These are phyloP conservation scores for Merluccius polli DNA, from an alignment of 2,797 vertebrate species.

Conservation along the genomic window DNA sequence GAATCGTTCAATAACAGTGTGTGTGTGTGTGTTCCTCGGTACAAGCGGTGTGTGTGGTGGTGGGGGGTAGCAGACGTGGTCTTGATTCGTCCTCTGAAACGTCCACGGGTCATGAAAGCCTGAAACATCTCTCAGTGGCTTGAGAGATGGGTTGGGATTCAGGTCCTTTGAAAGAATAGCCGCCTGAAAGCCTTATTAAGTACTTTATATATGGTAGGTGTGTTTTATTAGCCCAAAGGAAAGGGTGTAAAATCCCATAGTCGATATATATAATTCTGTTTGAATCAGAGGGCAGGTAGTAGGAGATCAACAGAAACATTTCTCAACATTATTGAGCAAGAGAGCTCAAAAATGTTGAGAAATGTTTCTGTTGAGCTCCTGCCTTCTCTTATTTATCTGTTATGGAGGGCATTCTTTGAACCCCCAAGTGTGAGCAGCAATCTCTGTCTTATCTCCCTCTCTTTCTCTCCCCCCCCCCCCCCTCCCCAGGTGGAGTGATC, in stretches of 20 bases:
- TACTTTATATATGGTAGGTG: neutral
- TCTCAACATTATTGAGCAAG: neutral
- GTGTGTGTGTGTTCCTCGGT: constrained; percentile 26
- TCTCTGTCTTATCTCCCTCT: neutral
- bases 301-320: neutral
- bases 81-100: constrained; percentile 8
- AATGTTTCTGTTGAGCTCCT: neutral
- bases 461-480: neutral
- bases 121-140: neutral
- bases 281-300: neutral
- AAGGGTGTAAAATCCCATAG: neutral
- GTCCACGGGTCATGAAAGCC: neutral
- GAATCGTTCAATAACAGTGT: neutral
- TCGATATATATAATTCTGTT: neutral
- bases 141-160: neutral
- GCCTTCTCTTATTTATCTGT: neutral
- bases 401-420: neutral
- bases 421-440: neutral
- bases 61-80: neutral
- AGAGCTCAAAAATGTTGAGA: neutral
- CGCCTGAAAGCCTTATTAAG: neutral
- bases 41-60: constrained; percentile 58
- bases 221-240: neutral
- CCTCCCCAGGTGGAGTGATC: constrained; percentile 85
- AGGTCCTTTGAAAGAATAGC: neutral